These are phyloP conservation scores for Polypterus senegalus DNA, from an alignment of 2,113 vertebrate species.

Conservation along the genomic window DNA sequence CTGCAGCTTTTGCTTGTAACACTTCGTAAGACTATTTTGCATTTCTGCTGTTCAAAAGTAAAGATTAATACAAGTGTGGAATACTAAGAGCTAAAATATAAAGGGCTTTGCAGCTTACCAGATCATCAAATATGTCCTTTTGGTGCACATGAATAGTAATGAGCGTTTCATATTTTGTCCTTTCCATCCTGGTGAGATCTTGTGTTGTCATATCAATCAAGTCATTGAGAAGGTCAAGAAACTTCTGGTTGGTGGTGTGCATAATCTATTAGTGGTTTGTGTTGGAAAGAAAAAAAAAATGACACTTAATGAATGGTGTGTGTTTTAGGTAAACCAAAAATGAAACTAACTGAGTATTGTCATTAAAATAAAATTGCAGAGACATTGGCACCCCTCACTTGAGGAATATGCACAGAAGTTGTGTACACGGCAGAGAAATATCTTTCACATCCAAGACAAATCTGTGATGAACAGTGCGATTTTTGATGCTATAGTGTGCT, in stretches of 20 bases:
- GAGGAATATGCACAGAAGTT: no score
- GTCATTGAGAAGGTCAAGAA: slow-evolving; percentile 71
- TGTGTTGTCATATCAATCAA: slow-evolving; percentile 71
- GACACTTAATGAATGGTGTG: neutral
- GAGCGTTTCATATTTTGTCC: slow-evolving; percentile 78
- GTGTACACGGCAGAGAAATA: no score
- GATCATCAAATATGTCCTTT: slow-evolving; percentile 78
- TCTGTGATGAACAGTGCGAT: no score
- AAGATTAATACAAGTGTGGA: no score
- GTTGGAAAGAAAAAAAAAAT: neutral
- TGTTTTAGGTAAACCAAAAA: neutral
- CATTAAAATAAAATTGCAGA: no score
- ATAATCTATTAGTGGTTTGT: slow-evolving; percentile 36
- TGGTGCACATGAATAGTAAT: slow-evolving; percentile 90
- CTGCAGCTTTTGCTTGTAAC: no score
- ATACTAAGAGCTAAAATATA: no score
- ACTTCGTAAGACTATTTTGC: no score
- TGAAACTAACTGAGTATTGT: neutral
- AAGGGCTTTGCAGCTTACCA: slow-evolving; percentile 45
- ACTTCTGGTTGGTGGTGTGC: slow-evolving; percentile 67
- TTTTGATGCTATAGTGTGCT: no score
- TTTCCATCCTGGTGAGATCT: slow-evolving; percentile 65
- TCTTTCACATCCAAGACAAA: no score
- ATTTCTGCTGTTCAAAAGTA: no score
- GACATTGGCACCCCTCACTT: no score